Evolutionary conservation across 1,140 invertebrate species (phyloP), one percentile per base, ranked within the genome.

Genomic region (Meloidogyne floridensis): DNA sequence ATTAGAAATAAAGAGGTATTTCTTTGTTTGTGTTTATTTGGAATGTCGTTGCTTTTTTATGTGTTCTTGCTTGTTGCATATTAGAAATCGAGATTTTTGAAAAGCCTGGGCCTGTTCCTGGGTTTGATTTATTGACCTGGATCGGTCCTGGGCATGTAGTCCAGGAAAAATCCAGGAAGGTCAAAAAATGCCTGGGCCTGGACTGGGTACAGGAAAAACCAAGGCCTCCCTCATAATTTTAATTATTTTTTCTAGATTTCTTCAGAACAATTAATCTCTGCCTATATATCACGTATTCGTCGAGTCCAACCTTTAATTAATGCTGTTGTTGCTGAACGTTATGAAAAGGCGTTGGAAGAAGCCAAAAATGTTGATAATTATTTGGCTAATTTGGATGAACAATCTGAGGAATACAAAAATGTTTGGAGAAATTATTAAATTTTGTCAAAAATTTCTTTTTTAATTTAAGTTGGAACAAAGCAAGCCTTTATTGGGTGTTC

Each of bases 261-360:
- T 51, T 94, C 94, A 80, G 93, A 93, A 75, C 92, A 94, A 88
- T 93, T 95, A 8, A 89, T 95, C 42, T 92, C 93, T 84, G 93
- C 94, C 0, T 95, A 94, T 87, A 95, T 96, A 56, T 91, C 92
- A n/a, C 92, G 95, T 82, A 94, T 95, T 83, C 92, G 93, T 87
- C 93, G 94, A 85, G 93, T 95, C 13, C 95, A 96, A 90, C 93
- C 94, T 2, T 89, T 93, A 53, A 88, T 96, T n/a, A 96, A 96
- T 89, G 94, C 93, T 82, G 92, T 95, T 1, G 93, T 94, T 0
- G 94, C 94, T 81, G 91, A 94, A 82, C 92, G 94, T 32, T 95
- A 94, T 87, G 92, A 94, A 72, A 92, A 93, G 47, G 95, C 95
- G 0, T 87, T 94, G 3, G 92, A 93, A 84, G 94, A 95, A 86